Evolutionary conservation across 92 coral and sea anemone species (phyloP).

Genomic region (Palythoa caribaeorum): DNA sequence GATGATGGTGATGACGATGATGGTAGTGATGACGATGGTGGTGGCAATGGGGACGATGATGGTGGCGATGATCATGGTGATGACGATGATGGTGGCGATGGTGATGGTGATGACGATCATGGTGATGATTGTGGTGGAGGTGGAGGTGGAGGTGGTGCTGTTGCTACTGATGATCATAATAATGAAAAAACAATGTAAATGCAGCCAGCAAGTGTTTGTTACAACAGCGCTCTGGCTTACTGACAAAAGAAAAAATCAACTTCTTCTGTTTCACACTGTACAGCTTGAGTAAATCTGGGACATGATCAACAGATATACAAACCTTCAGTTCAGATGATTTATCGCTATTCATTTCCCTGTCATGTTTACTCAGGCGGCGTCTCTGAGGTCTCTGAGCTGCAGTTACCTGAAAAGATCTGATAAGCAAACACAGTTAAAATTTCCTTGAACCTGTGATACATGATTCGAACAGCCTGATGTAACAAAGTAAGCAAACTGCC

Average conservation of each 20-base stretch:
- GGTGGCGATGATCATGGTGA: too few species aligned
- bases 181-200: too few species aligned
- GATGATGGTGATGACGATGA: too few species aligned
- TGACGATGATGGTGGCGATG: too few species aligned
- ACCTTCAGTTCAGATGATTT: conserved; percentile 3
- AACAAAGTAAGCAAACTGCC: not conserved
- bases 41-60: too few species aligned
- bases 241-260: too few species aligned
- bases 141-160: too few species aligned
- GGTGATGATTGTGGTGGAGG: not conserved
- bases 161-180: too few species aligned
- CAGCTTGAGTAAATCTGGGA: not conserved
- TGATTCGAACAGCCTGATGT: not conserved
- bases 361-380: conserved; percentile 63
- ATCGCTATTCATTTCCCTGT: conserved; percentile 36
- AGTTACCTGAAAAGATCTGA: conserved; percentile 84
- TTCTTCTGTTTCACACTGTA: not conserved
- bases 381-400: conserved; percentile 78
- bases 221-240: too few species aligned
- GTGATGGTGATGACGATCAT: too few species aligned
- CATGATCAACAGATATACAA: not conserved
- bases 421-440: not conserved
- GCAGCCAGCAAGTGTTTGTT: too few species aligned
- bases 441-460: not conserved
- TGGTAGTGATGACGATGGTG: too few species aligned